phyloP scores from a whole-genome alignment of 2,888 invertebrate genomes.

The Clostera curtula region DNA sequence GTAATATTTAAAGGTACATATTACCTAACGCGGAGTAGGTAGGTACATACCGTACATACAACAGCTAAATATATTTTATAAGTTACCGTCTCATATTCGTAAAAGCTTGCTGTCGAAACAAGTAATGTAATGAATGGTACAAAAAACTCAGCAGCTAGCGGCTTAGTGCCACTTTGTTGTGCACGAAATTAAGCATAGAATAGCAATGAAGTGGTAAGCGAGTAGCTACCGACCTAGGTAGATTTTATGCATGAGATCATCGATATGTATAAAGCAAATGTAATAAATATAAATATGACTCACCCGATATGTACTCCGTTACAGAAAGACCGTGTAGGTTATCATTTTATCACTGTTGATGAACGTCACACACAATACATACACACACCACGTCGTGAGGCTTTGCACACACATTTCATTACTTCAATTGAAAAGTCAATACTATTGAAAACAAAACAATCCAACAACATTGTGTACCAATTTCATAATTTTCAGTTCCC shows the following conservation, averaged over 20 bases:
- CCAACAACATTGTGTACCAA: conserved; percentile 14
- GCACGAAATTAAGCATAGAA: conserved; percentile 20
- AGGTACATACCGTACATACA: too few species aligned
- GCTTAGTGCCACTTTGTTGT: conserved; percentile 9
- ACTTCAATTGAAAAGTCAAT: conserved; percentile 26
- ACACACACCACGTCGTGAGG: conserved; percentile 30
- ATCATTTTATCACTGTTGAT: conserved; percentile 55
- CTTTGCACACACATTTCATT: conserved; percentile 34
- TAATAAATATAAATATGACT: conserved; percentile 75
- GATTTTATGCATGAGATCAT: conserved; percentile 65
- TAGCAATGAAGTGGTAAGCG: conserved; percentile 30
- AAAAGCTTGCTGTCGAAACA: neutral
- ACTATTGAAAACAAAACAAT: conserved; percentile 12
- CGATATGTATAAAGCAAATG: conserved; percentile 64
- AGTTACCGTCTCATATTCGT: too few species aligned
- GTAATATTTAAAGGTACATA: too few species aligned
- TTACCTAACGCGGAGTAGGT: too few species aligned
- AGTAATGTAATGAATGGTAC: too few species aligned
- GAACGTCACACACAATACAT: conserved; percentile 57
- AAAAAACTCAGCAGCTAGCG: conserved; percentile 1
- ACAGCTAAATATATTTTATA: too few species aligned
- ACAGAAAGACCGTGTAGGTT: conserved; percentile 68
- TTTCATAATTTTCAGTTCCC: conserved; percentile 16
- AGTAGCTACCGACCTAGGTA: too few species aligned
- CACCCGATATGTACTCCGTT: conserved; percentile 63